Percentiles rank a stretch among this genome's conserved stretches.
Conservation (phyloP, 2,888 invertebrate species). For the Dolichomitus sp. region DNA sequence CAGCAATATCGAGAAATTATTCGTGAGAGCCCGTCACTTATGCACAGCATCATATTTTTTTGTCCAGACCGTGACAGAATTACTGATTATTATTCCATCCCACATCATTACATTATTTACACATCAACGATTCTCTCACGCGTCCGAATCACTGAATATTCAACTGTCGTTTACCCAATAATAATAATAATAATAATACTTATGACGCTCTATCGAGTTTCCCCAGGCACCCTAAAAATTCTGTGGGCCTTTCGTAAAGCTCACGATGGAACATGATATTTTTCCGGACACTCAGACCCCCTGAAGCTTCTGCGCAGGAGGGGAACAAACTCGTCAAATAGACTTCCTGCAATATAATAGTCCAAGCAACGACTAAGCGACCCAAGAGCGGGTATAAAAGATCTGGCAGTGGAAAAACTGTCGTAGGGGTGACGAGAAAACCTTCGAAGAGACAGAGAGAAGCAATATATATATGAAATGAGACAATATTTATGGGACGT, state of each 20-base stretch:
- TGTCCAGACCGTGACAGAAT: background rate
- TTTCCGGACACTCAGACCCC: constrained; percentile 11
- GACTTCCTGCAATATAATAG: constrained; percentile 48
- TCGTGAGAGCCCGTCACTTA: background rate
- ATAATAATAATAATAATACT: constrained; percentile 16
- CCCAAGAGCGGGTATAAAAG: constrained; percentile 34
- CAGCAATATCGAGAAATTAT: background rate
- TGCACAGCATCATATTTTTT: background rate
- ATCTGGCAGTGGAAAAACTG: constrained; percentile 14
- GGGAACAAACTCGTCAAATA: constrained; percentile 41
- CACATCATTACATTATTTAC: constrained; percentile 38
- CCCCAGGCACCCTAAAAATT: constrained; percentile 26
- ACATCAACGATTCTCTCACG: constrained; percentile 48
- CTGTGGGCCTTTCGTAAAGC: constrained; percentile 20
- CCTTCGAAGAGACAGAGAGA: constrained; percentile 30
- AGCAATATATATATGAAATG: constrained; percentile 3
- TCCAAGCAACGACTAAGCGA: constrained; percentile 6
- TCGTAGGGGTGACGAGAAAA: constrained; percentile 43
- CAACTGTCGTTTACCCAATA: constrained; percentile 3
- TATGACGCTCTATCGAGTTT: constrained; percentile 23
- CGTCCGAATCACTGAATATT: constrained; percentile 41
- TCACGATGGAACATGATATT: constrained; percentile 43
- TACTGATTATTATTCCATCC: constrained; percentile 3
- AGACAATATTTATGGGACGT: constrained; percentile 62
- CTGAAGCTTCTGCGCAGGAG: background rate